These are phyloP conservation scores for Anolis sagrei DNA, from an alignment of 2,113 vertebrate species.

Conservation along the genomic window DNA sequence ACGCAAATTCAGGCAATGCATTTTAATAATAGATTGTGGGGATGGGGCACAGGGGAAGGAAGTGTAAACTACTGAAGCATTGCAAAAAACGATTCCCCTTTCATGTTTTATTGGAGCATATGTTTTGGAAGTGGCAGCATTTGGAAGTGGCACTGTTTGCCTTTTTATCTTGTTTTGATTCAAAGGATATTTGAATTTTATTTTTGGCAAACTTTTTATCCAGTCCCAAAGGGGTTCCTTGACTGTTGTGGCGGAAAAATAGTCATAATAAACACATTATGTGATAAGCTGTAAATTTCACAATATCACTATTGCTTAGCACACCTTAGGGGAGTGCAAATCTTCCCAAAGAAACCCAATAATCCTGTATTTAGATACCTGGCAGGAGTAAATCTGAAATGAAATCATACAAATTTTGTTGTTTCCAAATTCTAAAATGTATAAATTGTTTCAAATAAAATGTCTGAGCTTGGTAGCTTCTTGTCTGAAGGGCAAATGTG, in stretches of 20 bases:
- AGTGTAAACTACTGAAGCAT: slow-evolving; percentile 65
- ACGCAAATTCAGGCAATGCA: slow-evolving; percentile 67
- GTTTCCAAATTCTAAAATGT: slow-evolving; percentile 32
- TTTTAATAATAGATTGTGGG: slow-evolving; percentile 70
- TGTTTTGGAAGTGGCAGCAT: slow-evolving; percentile 71
- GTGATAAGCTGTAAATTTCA: slow-evolving; percentile 55
- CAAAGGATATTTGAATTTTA: slow-evolving; percentile 72
- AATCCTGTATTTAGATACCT: slow-evolving; percentile 49
- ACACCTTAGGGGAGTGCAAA: slow-evolving; percentile 60
- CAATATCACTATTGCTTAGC: slow-evolving; percentile 44
- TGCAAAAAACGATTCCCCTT: slow-evolving; percentile 67
- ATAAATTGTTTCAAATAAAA: slow-evolving; percentile 56
- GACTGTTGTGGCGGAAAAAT: slow-evolving; percentile 63
- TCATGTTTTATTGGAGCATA: slow-evolving; percentile 74
- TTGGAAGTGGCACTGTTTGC: slow-evolving; percentile 65
- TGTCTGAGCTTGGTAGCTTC: slow-evolving; percentile 1
- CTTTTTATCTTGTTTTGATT: slow-evolving; percentile 72
- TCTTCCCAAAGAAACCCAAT: slow-evolving; percentile 36
- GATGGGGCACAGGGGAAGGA: slow-evolving; percentile 57
- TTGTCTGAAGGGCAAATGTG: slow-evolving; percentile 32
- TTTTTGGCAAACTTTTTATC: slow-evolving; percentile 73
- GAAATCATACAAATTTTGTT: slow-evolving; percentile 45
- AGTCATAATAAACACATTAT: slow-evolving; percentile 63
- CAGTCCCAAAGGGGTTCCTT: slow-evolving; percentile 64
- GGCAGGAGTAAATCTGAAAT: slow-evolving; percentile 53